Evolutionary conservation across 2,888 invertebrate genomes (phyloP).

Genomic region (Drosophila helvetica): DNA sequence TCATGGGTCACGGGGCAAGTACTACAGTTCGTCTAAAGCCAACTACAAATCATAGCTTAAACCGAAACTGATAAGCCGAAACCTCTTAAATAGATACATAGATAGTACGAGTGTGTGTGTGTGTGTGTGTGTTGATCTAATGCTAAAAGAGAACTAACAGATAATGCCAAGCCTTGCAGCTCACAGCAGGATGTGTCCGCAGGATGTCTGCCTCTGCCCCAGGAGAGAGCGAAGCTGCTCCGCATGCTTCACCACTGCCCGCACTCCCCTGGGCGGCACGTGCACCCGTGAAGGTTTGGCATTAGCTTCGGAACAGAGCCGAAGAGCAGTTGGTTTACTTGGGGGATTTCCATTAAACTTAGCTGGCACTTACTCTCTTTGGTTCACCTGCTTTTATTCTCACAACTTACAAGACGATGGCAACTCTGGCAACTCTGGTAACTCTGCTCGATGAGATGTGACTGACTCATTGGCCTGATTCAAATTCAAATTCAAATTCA

Average conservation of each 20-base stretch:
- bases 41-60: slow-evolving; percentile 43
- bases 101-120: slow-evolving; percentile 3
- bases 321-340: slow-evolving; percentile 11
- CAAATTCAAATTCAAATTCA: neutral
- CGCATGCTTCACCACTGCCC: too few relatives aligned
- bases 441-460: slow-evolving; percentile 9
- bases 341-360: slow-evolving; percentile 7
- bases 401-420: slow-evolving; percentile 44
- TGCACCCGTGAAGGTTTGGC: neutral
- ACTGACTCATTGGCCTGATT: slow-evolving; percentile 36
- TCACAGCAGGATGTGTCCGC: too few relatives aligned
- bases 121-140: slow-evolving; percentile 30
- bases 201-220: neutral
- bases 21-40: slow-evolving; percentile 35
- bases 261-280: too few relatives aligned
- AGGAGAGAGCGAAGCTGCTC: neutral
- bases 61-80: slow-evolving; percentile 38
- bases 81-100: slow-evolving; percentile 10
- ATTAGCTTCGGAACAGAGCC: slow-evolving; percentile 18
- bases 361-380: slow-evolving; percentile 33
- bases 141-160: slow-evolving; percentile 23
- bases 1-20: neutral
- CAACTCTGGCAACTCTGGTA: slow-evolving; percentile 14
- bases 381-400: slow-evolving; percentile 12
- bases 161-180: slow-evolving; percentile 8